These are phyloP conservation scores for Nemapogon koenigi DNA, from an alignment of 2,888 invertebrate species.

Conservation along the genomic window DNA sequence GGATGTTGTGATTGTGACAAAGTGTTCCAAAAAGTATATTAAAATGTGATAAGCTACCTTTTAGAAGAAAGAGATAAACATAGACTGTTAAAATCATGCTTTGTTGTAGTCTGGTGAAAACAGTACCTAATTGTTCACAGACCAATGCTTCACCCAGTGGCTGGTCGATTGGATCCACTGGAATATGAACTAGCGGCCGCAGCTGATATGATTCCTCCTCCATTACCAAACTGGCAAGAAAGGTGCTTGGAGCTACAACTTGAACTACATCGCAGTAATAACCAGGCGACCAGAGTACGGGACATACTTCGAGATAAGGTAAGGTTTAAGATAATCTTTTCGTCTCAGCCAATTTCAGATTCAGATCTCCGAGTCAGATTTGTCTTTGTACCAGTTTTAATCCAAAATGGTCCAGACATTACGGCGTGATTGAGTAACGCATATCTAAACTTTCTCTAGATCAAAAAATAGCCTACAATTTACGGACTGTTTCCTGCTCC, in stretches of 20 bases:
- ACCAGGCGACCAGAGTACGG: constrained; percentile 85
- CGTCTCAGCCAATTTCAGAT: not conserved
- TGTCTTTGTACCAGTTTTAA: too few species aligned
- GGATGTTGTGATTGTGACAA: too few species aligned
- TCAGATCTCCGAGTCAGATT: not conserved
- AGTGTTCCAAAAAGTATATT: too few species aligned
- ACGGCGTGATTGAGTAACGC: too few species aligned
- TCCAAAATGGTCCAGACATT: too few species aligned
- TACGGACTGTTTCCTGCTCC: not conserved
- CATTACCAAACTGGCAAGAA: constrained; percentile 84
- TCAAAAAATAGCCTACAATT: not conserved
- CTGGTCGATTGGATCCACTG: constrained; percentile 44
- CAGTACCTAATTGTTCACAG: constrained; percentile 21
- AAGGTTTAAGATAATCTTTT: too few species aligned
- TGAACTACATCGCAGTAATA: constrained; percentile 84
- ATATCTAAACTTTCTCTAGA: too few species aligned
- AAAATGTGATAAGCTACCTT: too few species aligned
- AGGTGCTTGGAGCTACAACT: constrained; percentile 84
- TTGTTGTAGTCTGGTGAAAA: too few species aligned
- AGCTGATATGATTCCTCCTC: constrained; percentile 39
- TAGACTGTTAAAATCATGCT: too few species aligned
- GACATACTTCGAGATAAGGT: constrained; percentile 93
- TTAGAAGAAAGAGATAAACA: too few species aligned
- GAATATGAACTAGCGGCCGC: constrained; percentile 44
- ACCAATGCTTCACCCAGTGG: constrained; percentile 38